Base-by-base conservation (phyloP, 2,797 vertebrate species). In the Limnodromus scolopaceus region DNA sequence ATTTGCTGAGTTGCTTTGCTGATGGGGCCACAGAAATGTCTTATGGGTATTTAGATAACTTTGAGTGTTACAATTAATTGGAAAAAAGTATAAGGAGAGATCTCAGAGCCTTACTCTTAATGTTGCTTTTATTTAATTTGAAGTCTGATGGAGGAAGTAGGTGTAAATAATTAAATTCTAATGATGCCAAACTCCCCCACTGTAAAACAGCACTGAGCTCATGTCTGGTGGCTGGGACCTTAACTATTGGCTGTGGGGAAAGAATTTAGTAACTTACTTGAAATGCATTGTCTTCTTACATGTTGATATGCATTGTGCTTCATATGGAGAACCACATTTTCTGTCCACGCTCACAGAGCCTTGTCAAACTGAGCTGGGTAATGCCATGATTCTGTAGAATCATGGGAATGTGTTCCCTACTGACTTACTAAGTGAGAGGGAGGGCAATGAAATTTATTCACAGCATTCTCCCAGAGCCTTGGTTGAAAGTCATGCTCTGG, bases 131-230 rank as follows among this genome's bases (percentile, higher is more conserved):
- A 60, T 90, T 94, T 83, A 10, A 34, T 38, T 43, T 30, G n/a
- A 66, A 48, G 13, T 65, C 25, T 84, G 19, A 46, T 45, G 32
- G 34, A 85, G 75, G 49, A 83, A 22, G 14, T 58, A 18, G 19
- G 10, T 51, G 51, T 65, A 85, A 92, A 87, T 80, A 61, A 72
- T 79, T 32, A 54, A 93, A 88, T 79, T 65, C 30, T 70, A 41
- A 54, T 0, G 0, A 49, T 61, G 8, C 16, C 28, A 87, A 45
- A 60, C n/a, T 53, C 38, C 13, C 48, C 28, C 11, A 53, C 49
- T 79, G 45, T 58, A 28, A 55, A 70, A 43, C 22, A 83, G 27
- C 34, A 10, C 24, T 63, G 84, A 92, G 32, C 22, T 88, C 38
- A 46, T 1, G 0, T 39, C 39, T 86, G 45, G 38, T 43, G 61